Conservation (phyloP, 2,888 invertebrate species). For the Elegia similella region DNA sequence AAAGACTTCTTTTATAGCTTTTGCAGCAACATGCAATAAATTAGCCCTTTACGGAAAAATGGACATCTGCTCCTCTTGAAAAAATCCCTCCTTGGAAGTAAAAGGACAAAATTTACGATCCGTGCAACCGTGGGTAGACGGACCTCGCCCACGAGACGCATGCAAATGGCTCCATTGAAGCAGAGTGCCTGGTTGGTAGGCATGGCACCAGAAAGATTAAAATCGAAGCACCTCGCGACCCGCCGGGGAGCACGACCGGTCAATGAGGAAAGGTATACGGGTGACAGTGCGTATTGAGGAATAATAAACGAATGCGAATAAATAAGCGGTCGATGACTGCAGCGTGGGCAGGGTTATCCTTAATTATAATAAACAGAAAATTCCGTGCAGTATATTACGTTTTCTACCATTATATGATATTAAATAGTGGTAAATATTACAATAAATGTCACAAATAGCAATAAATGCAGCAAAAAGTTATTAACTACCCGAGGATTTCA, state of each 20-base stretch:
- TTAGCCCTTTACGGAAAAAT: slow-evolving; percentile 74
- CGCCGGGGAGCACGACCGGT: background rate
- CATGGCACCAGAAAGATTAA: slow-evolving; percentile 52
- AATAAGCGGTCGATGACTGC: background rate
- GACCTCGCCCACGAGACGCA: slow-evolving; percentile 72
- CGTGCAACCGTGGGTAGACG: slow-evolving; percentile 74
- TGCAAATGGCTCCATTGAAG: slow-evolving; percentile 76
- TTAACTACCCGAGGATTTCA: too few species aligned
- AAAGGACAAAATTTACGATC: slow-evolving; percentile 79
- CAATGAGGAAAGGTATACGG: background rate
- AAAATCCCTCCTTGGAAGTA: slow-evolving; percentile 71
- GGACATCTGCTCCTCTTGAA: slow-evolving; percentile 72
- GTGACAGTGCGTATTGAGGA: background rate
- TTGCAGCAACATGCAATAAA: slow-evolving; percentile 71
- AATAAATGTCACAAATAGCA: too few species aligned
- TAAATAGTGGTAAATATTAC: too few species aligned
- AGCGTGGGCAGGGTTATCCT: background rate
- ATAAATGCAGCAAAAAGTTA: too few species aligned
- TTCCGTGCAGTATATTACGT: too few species aligned
- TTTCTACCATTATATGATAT: too few species aligned
- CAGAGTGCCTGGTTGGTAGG: slow-evolving; percentile 53
- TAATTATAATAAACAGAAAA: background rate
- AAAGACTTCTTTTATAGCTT: slow-evolving; percentile 62
- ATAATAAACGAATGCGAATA: background rate
- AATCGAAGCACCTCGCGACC: slow-evolving; percentile 56